These are phyloP conservation scores for Sarcophaga subvicina DNA, from an alignment of 2,888 invertebrate species.

Conservation along the genomic window DNA sequence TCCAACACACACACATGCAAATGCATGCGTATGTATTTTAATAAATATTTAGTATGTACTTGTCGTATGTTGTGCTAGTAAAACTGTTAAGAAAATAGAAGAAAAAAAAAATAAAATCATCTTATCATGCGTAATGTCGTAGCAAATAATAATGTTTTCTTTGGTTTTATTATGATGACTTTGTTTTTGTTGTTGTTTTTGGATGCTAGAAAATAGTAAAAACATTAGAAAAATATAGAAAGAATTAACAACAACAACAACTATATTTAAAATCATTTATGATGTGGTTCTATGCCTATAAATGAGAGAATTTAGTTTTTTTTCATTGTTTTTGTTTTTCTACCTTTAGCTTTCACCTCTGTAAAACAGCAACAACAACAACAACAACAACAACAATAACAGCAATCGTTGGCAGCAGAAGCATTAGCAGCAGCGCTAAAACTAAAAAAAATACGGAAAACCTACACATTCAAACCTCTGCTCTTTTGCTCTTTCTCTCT, in stretches of 20 bases:
- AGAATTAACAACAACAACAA: slow-evolving; percentile 17
- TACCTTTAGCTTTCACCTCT: slow-evolving; percentile 61
- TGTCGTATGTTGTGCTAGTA: not conserved
- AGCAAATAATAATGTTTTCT: slow-evolving; percentile 14
- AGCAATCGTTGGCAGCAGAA: not conserved
- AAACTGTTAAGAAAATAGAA: slow-evolving; percentile 1
- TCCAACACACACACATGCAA: too few species aligned
- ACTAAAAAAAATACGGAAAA: slow-evolving; percentile 53
- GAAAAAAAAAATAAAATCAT: slow-evolving; percentile 38
- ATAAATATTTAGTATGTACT: not conserved
- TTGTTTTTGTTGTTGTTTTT: slow-evolving; percentile 13
- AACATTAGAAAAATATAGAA: slow-evolving; percentile 1
- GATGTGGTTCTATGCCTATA: not conserved
- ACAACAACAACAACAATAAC: slow-evolving; percentile 16
- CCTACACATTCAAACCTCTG: slow-evolving; percentile 59
- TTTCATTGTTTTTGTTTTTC: slow-evolving; percentile 31
- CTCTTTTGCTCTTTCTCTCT: not conserved
- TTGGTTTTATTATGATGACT: not conserved
- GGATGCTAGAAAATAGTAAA: slow-evolving; percentile 14
- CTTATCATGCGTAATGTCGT: slow-evolving; percentile 65
- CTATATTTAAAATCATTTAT: not conserved
- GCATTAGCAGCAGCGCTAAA: slow-evolving; percentile 30
- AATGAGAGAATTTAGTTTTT: slow-evolving; percentile 12
- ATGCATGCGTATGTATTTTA: too few species aligned
- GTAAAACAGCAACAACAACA: not conserved